Evolutionary conservation across 1,140 invertebrate genomes (phyloP).

Genomic region (Danaus melanippus): DNA sequence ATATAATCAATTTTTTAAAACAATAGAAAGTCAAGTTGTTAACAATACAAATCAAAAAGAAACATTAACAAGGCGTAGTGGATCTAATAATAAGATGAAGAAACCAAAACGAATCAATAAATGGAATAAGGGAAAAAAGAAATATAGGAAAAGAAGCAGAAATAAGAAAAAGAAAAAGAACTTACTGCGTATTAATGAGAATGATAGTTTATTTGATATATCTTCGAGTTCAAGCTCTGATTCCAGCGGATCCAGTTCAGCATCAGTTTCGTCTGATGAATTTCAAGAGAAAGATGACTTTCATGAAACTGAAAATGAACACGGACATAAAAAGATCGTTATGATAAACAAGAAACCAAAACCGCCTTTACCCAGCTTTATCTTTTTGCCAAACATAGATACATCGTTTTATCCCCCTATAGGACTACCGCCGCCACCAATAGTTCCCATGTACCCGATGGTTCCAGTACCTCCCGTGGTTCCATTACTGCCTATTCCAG

Average conservation of each 20-base stretch:
- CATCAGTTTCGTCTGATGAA: slow-evolving; percentile 12
- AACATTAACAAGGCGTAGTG: slow-evolving; percentile 36
- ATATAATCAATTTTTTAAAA: slow-evolving; percentile 63
- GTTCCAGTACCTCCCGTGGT: slow-evolving; percentile 47
- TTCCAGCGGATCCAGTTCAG: slow-evolving; percentile 21
- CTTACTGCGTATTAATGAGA: slow-evolving; percentile 44
- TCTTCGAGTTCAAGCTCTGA: slow-evolving; percentile 24
- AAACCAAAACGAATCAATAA: slow-evolving; percentile 27
- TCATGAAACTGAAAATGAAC: slow-evolving; percentile 24
- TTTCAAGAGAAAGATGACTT: slow-evolving; percentile 10
- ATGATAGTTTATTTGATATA: slow-evolving; percentile 51
- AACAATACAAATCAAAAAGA: slow-evolving; percentile 40
- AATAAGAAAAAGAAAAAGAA: slow-evolving; percentile 29
- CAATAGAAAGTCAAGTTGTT: slow-evolving; percentile 55
- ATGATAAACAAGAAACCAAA: slow-evolving; percentile 51
- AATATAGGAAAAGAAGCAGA: slow-evolving; percentile 30
- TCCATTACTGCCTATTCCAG: slow-evolving; percentile 25
- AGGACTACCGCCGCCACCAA: slow-evolving; percentile 43
- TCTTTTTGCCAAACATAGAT: slow-evolving; percentile 52
- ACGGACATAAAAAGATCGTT: slow-evolving; percentile 52
- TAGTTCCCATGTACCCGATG: slow-evolving; percentile 52
- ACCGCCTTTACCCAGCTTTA: slow-evolving; percentile 51
- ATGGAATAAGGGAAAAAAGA: slow-evolving; percentile 22
- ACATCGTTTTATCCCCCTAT: slow-evolving; percentile 57
- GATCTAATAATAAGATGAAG: slow-evolving; percentile 6